phyloP scores from a whole-genome alignment of 2,888 invertebrate species.

The Rhagonycha fulva region DNA sequence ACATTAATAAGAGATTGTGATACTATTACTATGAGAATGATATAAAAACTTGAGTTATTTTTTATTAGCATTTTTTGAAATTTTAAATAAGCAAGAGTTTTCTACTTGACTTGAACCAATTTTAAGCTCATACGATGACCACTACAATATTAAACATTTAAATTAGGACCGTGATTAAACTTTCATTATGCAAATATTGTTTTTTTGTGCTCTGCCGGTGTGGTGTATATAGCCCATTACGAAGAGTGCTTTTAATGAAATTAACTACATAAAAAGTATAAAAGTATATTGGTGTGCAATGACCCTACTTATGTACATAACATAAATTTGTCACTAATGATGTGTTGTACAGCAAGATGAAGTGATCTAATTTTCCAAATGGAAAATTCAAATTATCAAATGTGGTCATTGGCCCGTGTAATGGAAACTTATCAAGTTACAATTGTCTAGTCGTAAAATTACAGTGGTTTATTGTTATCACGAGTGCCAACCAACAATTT shows the following conservation, averaged over 20 bases:
- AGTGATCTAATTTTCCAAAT: conserved; percentile 20
- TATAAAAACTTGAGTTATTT: not conserved
- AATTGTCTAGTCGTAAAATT: conserved; percentile 5
- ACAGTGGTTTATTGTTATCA: not conserved
- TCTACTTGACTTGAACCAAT: not conserved
- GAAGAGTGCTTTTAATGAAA: not conserved
- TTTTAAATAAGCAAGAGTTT: not conserved
- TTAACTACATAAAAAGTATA: not conserved
- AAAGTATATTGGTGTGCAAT: not conserved
- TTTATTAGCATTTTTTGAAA: not conserved
- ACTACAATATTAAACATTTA: not conserved
- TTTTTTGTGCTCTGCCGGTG: not conserved
- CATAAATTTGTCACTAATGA: not conserved
- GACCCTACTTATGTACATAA: not conserved
- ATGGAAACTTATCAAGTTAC: conserved; percentile 15
- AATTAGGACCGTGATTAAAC: not conserved
- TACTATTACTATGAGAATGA: not conserved
- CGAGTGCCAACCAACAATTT: conserved; percentile 11
- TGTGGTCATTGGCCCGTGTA: conserved; percentile 25
- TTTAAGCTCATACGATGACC: not conserved
- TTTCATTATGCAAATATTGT: not conserved
- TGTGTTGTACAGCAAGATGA: conserved; percentile 9
- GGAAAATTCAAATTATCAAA: conserved; percentile 8
- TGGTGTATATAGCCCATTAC: not conserved
- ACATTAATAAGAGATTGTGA: not conserved